Evolutionary conservation across 2,888 invertebrate genomes (phyloP).

Genomic region (Nomada lathburiana): DNA sequence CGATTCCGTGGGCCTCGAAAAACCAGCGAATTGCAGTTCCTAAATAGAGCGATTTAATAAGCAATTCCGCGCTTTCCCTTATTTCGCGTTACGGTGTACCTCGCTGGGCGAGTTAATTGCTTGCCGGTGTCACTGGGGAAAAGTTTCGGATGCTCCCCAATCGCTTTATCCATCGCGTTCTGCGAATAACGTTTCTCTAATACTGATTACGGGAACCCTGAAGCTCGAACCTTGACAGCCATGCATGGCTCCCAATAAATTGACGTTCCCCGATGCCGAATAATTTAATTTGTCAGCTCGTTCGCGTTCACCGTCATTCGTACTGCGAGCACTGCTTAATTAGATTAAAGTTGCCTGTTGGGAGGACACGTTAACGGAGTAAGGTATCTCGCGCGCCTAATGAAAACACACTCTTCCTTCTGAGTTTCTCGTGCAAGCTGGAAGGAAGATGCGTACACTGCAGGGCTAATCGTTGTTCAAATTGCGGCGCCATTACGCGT

Average conservation of each 20-base stretch:
- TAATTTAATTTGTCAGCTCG: constrained; percentile 42
- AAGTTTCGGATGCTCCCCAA: neutral
- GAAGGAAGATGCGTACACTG: no score
- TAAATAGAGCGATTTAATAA: neutral
- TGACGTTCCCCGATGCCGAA: constrained; percentile 26
- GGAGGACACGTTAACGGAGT: neutral
- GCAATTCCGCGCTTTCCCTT: neutral
- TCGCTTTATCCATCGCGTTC: neutral
- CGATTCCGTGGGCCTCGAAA: neutral
- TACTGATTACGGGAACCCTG: neutral
- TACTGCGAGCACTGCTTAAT: constrained; percentile 30
- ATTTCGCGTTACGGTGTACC: neutral
- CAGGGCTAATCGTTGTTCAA: no score
- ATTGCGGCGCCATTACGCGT: no score
- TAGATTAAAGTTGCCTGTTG: constrained; percentile 10
- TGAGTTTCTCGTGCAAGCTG: no score
- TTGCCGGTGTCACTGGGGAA: neutral
- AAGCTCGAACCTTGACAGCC: neutral
- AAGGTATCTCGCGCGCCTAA: constrained; percentile 11
- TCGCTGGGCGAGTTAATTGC: neutral
- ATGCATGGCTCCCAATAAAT: constrained; percentile 19
- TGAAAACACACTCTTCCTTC: neutral
- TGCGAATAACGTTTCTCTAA: constrained; percentile 21
- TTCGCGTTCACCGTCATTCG: constrained; percentile 8
- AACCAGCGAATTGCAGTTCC: neutral